These are phyloP conservation scores for Chaetura pelagica DNA, from an alignment of 2,113 vertebrate species.

Conservation along the genomic window DNA sequence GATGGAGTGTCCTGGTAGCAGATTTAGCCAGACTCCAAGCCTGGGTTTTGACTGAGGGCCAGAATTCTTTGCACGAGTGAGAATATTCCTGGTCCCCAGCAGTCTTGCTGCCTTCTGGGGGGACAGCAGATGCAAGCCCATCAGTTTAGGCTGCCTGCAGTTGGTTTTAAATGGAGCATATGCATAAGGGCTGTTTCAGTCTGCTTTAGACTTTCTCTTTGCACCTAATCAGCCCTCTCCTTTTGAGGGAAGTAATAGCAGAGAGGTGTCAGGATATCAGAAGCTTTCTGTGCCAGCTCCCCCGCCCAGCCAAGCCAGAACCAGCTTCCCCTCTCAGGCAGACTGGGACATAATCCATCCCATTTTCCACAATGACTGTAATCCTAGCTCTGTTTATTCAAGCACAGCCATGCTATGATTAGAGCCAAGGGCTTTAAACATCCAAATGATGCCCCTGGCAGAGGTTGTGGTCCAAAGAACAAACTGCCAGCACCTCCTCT, in stretches of 20 bases:
- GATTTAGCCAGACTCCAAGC: background rate
- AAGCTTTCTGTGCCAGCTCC: background rate
- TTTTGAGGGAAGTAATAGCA: background rate
- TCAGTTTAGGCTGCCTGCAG: background rate
- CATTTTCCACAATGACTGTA: slow-evolving; percentile 18
- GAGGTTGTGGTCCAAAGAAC: background rate
- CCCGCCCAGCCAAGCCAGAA: background rate
- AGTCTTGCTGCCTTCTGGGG: background rate
- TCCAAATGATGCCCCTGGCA: slow-evolving; percentile 35
- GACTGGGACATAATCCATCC: slow-evolving; percentile 22
- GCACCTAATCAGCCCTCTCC: background rate
- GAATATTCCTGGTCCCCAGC: background rate
- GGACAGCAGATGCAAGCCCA: background rate
- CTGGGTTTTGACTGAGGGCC: background rate
- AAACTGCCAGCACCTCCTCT: slow-evolving; percentile 20
- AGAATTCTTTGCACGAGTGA: background rate
- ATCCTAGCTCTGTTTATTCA: slow-evolving; percentile 38
- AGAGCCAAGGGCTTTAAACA: slow-evolving; percentile 42
- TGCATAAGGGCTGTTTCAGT: background rate
- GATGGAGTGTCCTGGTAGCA: background rate
- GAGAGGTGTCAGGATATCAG: background rate
- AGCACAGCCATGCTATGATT: slow-evolving; percentile 21
- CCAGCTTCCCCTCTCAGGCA: background rate
- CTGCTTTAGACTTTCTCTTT: background rate
- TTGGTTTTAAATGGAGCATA: background rate